Percentiles rank a stretch among this genome's conserved stretches.
Conservation (phyloP, 2,797 vertebrate genomes). For the Danio tinwini region DNA sequence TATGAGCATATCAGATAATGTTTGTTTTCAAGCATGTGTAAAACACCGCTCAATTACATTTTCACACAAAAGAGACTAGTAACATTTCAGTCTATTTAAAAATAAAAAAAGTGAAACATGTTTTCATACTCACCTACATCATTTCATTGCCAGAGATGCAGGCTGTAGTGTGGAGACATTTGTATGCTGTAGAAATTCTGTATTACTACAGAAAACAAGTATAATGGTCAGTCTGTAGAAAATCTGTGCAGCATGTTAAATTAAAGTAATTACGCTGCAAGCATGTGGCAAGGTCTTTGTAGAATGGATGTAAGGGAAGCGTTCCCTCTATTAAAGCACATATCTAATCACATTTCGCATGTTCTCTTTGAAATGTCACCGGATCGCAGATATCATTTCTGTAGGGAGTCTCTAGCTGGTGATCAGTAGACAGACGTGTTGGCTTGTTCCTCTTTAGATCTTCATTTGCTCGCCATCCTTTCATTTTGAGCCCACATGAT, state of each 20-base stretch:
- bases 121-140: neutral
- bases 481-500: neutral
- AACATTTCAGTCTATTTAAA: neutral
- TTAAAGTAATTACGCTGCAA: slow-evolving; percentile 3
- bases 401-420: neutral
- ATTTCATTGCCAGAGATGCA: neutral
- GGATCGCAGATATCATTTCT: neutral
- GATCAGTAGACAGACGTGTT: neutral
- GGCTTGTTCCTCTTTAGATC: neutral
- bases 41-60: neutral
- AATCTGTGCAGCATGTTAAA: neutral
- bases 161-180: neutral
- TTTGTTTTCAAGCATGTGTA: neutral
- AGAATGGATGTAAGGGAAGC: neutral
- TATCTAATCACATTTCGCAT: neutral
- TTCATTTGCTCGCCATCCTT: neutral
- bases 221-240: neutral
- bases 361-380: neutral
- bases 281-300: neutral
- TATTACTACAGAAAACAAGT: neutral
- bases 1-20: slow-evolving; percentile 7
- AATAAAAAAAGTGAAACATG: neutral
- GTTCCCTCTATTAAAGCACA: neutral
- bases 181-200: neutral
- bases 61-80: neutral